Base-by-base conservation (phyloP, 2,888 invertebrate genomes). In the Eugnorisma glareosa region DNA sequence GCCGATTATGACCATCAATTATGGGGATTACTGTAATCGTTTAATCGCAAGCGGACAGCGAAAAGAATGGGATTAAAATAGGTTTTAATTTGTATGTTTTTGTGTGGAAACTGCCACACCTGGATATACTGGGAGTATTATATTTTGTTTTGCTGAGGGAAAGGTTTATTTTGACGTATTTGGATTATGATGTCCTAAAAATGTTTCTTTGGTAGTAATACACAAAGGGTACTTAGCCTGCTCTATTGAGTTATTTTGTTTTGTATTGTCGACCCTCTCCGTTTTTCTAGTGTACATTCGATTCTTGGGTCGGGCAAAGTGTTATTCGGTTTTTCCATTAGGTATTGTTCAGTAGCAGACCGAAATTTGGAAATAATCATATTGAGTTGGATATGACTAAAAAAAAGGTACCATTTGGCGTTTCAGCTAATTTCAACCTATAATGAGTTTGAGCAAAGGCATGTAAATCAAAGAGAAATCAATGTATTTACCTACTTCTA, bases 1-100 rank as follows among this genome's bases (percentile, higher is more conserved):
- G 63, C 81, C 72, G 84, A 85, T 82, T 82, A 88, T 74, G 77
- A 71, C 75, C 86, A 85, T 84, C 86, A 86, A 85, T 88, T 86
- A 83, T 67, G 67, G 28, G 84, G 86, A 83, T 86, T 83, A 84
- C 73, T 72, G 66, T 81, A 75, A 87, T 77, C 86, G 51, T 54
- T 77, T 88, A 88, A 88, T 86, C 89, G 59, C 64, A 43, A 61
- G 28, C 67, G 76, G 59, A 76, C 79, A 77, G 64, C 59, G 18
- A 28, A 76, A 86, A 75, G 61, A 79, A 83, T 79, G 35, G 74
- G 57, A 79, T 78, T 70, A 74, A 78, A 79, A 48, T 82, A 77
- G 74, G 69, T 75, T 82, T 86, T 79, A 37, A 77, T 76, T 79
- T 79, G 63, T 71, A 51, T 78, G 37, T 43, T 77, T 74, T 64